Base-by-base conservation (phyloP, 2,113 vertebrate species). In the Eurystomus gularis region DNA sequence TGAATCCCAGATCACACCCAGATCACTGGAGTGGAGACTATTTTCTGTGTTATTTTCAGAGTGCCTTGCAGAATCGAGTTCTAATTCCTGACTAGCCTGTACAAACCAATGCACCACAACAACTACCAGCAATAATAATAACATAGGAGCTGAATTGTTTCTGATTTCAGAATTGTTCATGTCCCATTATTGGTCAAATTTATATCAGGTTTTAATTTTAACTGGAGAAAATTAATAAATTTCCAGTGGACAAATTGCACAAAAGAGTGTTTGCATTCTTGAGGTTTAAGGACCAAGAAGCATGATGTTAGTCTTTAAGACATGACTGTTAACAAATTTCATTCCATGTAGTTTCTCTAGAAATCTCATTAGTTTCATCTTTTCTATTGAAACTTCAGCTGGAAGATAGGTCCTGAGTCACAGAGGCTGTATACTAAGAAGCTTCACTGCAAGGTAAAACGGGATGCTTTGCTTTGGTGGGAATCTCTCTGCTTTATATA, bases 311-410 rank as follows among this genome's bases (percentile, higher is more conserved):
- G 18, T 49, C 8, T 64, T 81, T 49, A 73, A 93, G 39, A 55
- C 55, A 60, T 3, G 11, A 37, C 20, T 37, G 31, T 5, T 69
- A 46, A 42, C 10, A 90, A 75, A 88, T 86, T 75, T 90, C 2
- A 26, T 35, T 80, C 48, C 25, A 2, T 16, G 24, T 5, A 68
- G 14, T 68, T 93, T 88, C 42, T 70, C 18, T 52, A 68, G 42
- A 94, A 90, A 42, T 64, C 19, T 78, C 35, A 39, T 75, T 75
- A 64, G 84, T 93, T 96, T 85, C 2, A 54, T 66, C 4, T 82
- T 76, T 82, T 54, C n/a, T 82, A 24, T 39, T 40, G 90, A 80
- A 73, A 81, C 6, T 54, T 78, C 61, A 52, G 7, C 14, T 68
- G 79, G 62, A 86, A 71, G 10, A 24, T 51, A 78, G 14, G 19